Conservation (phyloP, 2,113 vertebrate species). For the Shinisaurus crocodilurus region DNA sequence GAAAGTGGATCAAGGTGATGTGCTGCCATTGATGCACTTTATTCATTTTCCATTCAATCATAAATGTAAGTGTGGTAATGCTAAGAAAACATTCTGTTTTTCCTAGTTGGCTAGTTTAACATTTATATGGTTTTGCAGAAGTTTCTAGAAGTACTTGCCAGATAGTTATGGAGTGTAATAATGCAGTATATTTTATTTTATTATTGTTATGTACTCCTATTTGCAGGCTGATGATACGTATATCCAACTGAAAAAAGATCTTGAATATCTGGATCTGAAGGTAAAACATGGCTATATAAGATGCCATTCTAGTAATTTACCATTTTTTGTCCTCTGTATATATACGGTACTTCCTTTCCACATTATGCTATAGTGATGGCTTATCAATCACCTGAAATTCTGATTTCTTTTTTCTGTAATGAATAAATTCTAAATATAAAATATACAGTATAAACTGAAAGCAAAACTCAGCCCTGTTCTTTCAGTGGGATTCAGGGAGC, state of each 20-base stretch:
- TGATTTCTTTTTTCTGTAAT: neutral
- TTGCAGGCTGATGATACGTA: constrained; percentile 97
- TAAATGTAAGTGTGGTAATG: constrained; percentile 46
- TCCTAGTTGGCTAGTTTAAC: constrained; percentile 49
- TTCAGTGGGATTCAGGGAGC: neutral
- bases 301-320: constrained; percentile 20
- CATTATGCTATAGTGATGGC: neutral
- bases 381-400: constrained; percentile 13
- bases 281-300: constrained; percentile 76
- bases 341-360: neutral
- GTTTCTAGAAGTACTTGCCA: constrained; percentile 9
- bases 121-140: neutral
- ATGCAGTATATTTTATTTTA: constrained; percentile 67
- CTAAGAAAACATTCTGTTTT: constrained; percentile 48
- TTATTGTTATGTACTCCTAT: constrained; percentile 69
- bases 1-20: neutral
- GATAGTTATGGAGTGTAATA: constrained; percentile 29
- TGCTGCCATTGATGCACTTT: constrained; percentile 38
- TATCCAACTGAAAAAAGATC: constrained; percentile 96
- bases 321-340: neutral
- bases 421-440: neutral
- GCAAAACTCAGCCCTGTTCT: neutral
- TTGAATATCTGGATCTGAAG: constrained; percentile 99
- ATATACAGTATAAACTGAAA: neutral
- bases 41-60: constrained; percentile 44